Percentiles rank a stretch among this genome's conserved stretches.
These are phyloP conservation scores for Clusia tigrina DNA, from an alignment of 2,888 invertebrate species.

Conservation along the genomic window DNA sequence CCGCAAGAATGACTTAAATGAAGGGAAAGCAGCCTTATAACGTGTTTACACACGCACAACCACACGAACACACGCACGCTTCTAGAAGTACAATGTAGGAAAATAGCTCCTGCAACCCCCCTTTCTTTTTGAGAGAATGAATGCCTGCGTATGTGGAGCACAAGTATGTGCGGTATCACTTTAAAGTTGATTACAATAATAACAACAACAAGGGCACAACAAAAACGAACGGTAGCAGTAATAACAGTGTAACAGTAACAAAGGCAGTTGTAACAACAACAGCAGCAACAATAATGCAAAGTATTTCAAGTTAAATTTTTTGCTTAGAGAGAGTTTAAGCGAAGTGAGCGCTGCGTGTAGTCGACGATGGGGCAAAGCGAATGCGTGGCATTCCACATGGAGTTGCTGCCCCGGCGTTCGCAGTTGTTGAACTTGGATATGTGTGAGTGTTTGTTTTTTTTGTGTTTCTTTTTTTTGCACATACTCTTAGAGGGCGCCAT, in stretches of 20 bases:
- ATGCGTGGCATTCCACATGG: background rate
- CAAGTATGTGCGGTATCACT: constrained; percentile 12
- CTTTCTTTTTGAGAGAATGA: background rate
- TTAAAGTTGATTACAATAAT: constrained; percentile 16
- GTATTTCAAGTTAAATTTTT: background rate
- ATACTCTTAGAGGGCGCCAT: constrained; percentile 37
- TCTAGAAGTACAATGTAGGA: background rate
- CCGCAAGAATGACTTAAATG: constrained; percentile 11
- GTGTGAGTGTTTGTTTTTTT: constrained; percentile 21
- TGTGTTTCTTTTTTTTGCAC: background rate
- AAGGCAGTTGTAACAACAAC: constrained; percentile 8
- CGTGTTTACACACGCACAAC: background rate
- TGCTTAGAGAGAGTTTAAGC: no score
- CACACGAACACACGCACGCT: background rate
- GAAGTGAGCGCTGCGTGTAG: no score
- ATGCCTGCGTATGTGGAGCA: background rate
- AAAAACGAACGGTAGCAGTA: background rate
- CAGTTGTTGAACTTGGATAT: constrained; percentile 22
- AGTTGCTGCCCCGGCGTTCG: background rate
- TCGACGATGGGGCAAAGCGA: background rate
- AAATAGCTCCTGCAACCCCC: background rate
- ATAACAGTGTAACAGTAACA: background rate
- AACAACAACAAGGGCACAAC: constrained; percentile 3
- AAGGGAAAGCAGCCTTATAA: background rate
- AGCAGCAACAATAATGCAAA: background rate